phyloP scores from a whole-genome alignment of 2,797 vertebrate genomes.

The Clarias laeviceps region DNA sequence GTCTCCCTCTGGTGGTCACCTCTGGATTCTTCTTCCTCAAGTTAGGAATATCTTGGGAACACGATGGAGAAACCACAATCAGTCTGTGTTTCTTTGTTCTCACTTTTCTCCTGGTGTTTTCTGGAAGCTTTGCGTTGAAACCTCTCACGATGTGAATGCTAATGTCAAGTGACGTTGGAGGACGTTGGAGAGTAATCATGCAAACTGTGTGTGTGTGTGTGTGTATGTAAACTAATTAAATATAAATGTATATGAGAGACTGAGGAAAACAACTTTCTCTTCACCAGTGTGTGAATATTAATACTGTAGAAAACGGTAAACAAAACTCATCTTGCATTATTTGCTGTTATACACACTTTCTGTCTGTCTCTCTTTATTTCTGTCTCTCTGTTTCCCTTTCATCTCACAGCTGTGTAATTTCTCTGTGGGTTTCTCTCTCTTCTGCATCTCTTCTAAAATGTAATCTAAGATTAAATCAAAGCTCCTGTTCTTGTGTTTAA shows the following conservation, averaged over 20 bases:
- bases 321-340: neutral
- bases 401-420: neutral
- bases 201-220: neutral
- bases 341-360: neutral
- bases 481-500: no score
- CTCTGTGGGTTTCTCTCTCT: neutral
- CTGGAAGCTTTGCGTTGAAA: neutral
- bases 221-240: slow-evolving; percentile 2
- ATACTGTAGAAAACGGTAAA: neutral
- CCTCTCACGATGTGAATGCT: neutral
- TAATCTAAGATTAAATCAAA: neutral
- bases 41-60: neutral
- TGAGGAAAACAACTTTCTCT: neutral
- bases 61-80: neutral
- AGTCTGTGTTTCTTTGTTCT: slow-evolving; percentile 10
- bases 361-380: neutral
- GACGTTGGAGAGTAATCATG: neutral
- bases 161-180: neutral
- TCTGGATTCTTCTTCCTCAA: neutral
- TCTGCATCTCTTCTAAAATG: neutral
- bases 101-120: slow-evolving; percentile 1
- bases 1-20: neutral
- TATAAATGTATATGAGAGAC: neutral
- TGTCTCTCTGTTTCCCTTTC: neutral
- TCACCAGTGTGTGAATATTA: slow-evolving; percentile 10